phyloP scores from a whole-genome alignment of 1,140 invertebrate species.

The Metaphire vulgaris region DNA sequence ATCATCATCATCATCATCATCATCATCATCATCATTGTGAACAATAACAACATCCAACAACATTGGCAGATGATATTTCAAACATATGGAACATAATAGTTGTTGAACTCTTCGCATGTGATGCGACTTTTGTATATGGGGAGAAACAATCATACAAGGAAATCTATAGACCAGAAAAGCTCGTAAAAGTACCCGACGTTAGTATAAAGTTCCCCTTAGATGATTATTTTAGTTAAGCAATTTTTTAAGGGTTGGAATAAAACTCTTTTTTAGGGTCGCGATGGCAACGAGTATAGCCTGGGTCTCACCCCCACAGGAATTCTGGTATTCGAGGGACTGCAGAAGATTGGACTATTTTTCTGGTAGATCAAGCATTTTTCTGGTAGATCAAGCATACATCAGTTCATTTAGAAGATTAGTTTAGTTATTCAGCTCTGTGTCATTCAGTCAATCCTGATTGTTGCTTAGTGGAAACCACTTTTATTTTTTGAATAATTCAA shows the following conservation, averaged over 20 bases:
- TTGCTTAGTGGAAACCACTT: slow-evolving; percentile 10
- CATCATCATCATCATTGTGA: slow-evolving; percentile 6
- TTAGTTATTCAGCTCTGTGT: background rate
- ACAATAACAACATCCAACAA: background rate
- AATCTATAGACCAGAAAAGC: too few relatives aligned
- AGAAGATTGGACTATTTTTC: slow-evolving; percentile 96
- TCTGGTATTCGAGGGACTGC: slow-evolving; percentile 87
- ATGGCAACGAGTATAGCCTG: slow-evolving; percentile 91
- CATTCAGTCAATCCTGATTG: slow-evolving; percentile 20
- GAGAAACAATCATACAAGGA: too few relatives aligned
- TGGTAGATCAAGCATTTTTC: slow-evolving; percentile 62
- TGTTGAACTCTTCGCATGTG: too few relatives aligned
- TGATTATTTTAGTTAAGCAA: too few relatives aligned
- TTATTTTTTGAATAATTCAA: background rate
- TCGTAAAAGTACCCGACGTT: too few relatives aligned
- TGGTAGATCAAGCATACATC: background rate
- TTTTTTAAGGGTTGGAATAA: too few relatives aligned
- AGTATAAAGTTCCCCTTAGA: too few relatives aligned
- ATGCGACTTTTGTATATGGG: too few relatives aligned
- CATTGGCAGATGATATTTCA: too few relatives aligned
- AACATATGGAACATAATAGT: too few relatives aligned
- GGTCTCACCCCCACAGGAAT: slow-evolving; percentile 95
- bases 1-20: slow-evolving; percentile 7
- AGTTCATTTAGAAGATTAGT: background rate
- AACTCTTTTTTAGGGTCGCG: slow-evolving; percentile 76